These are phyloP conservation scores for Sparidentex hasta DNA, from an alignment of 2,797 vertebrate species.

Conservation along the genomic window DNA sequence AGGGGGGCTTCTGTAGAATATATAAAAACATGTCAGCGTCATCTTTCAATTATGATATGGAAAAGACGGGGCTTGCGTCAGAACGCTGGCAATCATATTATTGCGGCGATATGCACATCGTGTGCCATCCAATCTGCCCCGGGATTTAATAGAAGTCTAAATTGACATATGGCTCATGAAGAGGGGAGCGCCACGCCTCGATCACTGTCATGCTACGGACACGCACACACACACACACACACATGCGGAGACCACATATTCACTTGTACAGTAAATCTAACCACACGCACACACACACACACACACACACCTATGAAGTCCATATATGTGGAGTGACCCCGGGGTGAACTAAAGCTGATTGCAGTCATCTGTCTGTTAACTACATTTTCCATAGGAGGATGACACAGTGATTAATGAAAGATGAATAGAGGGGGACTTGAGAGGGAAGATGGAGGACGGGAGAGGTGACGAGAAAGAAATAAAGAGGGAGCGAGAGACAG, in stretches of 20 bases:
- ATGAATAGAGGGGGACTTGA: constrained; percentile 32
- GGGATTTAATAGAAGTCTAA: constrained; percentile 61
- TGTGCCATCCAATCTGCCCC: constrained; percentile 46
- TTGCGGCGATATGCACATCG: constrained; percentile 63
- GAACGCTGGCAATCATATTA: constrained; percentile 39
- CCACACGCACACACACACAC: background rate
- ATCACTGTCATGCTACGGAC: constrained; percentile 43
- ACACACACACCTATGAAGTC: background rate
- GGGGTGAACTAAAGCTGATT: constrained; percentile 76
- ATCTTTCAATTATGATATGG: constrained; percentile 33
- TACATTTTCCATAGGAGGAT: constrained; percentile 72
- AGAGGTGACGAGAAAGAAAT: constrained; percentile 18
- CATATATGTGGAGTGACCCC: constrained; percentile 64
- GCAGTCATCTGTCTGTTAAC: constrained; percentile 78
- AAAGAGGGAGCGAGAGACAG: constrained; percentile 13
- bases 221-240: constrained; percentile 24
- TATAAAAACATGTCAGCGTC: constrained; percentile 10
- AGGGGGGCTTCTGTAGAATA: constrained; percentile 5
- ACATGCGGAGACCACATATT: constrained; percentile 4
- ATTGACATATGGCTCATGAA: constrained; percentile 54
- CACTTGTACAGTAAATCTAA: constrained; percentile 14
- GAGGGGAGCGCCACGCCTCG: constrained; percentile 25
- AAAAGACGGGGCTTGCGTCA: constrained; percentile 27
- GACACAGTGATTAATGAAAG: constrained; percentile 70
- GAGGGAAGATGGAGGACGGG: constrained; percentile 17